Evolutionary conservation across 2,113 vertebrate species (phyloP), one percentile per base, ranked within the genome.

Genomic region (Sceloporus undulatus): DNA sequence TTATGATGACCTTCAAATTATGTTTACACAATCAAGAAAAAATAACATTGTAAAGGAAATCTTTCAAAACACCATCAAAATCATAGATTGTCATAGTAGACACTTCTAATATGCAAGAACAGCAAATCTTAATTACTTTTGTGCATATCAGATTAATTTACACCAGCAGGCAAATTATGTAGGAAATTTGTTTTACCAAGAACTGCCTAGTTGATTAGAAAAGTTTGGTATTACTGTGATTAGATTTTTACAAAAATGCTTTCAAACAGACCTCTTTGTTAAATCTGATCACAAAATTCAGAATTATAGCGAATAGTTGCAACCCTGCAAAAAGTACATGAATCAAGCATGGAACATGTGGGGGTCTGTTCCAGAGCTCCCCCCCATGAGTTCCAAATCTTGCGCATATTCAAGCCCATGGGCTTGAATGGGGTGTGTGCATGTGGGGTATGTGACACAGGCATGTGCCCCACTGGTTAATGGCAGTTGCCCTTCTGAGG

Each of bases 141-240:
- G 40, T 52, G 21, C 0, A 79, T 11, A 52, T 70, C 19, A 78
- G 62, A 78, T 68, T 52, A 27, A 34, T 14, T 5, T 4, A 66
- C 40, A 18, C 11, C 9, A 3, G 19, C 13, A 13, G 27, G 8
- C 4, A 10, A 40, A 27, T 2, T 62, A 9, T 18, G 6, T n/a
- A 16, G 38, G 2, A 2, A 48, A 13, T 9, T 1, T 7, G 5
- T 16, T n/a, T 38, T 40, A n/a, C 5, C 29, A 11, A 21, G 1
- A 83, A 34, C 3, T 52, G 42, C 29, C 42, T 48, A 38, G n/a
- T 19, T 54, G 21, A 52, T n/a, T 34, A 14, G n/a, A 7, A 5
- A 19, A 66, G 21, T 48, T 66, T 62, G 38, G n/a, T 14, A 8
- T 16, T 65, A 65, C 40, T 23, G 29, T 83, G 42, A 68, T 38